A percentile compares a stretch with the other conserved stretches of the same genome.
Evolutionary conservation across 2,888 invertebrate species (phyloP).

Genomic region (Eupithecia subfuscata): DNA sequence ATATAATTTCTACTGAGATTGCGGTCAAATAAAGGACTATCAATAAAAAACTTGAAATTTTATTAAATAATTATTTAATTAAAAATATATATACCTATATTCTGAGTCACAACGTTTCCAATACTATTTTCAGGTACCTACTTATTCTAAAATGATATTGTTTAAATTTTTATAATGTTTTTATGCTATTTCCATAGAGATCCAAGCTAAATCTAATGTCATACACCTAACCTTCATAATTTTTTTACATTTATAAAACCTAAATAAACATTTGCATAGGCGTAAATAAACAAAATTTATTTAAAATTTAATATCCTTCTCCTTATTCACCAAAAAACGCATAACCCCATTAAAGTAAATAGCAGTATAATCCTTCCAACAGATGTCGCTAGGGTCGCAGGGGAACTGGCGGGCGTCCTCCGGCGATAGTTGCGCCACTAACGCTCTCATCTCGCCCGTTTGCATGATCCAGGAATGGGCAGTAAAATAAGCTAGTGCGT

Average conservation of each 20-base stretch:
- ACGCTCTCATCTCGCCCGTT: constrained; percentile 5
- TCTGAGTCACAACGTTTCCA: not conserved
- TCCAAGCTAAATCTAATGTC: not conserved
- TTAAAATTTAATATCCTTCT: not conserved
- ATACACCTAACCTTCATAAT: not conserved
- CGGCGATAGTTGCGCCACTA: constrained; percentile 20
- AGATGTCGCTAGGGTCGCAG: constrained; percentile 28
- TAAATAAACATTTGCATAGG: not conserved
- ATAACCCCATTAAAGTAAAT: not conserved
- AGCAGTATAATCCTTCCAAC: constrained; percentile 21
- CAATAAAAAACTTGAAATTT: not conserved
- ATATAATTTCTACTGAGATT: no score
- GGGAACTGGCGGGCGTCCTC: constrained; percentile 28
- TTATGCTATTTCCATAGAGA: not conserved
- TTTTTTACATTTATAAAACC: not conserved
- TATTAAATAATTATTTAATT: not conserved
- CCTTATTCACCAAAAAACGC: constrained; percentile 1
- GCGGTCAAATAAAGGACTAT: not conserved
- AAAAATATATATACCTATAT: not conserved
- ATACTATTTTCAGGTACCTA: not conserved
- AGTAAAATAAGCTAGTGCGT: not conserved
- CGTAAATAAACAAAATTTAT: not conserved
- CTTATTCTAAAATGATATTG: not conserved
- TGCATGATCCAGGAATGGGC: constrained; percentile 9
- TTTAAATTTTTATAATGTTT: not conserved